A percentile compares a stretch with the other conserved stretches of the same genome.
Conservation (phyloP, 2,113 vertebrate genomes). For the Oreochromis aureus region DNA sequence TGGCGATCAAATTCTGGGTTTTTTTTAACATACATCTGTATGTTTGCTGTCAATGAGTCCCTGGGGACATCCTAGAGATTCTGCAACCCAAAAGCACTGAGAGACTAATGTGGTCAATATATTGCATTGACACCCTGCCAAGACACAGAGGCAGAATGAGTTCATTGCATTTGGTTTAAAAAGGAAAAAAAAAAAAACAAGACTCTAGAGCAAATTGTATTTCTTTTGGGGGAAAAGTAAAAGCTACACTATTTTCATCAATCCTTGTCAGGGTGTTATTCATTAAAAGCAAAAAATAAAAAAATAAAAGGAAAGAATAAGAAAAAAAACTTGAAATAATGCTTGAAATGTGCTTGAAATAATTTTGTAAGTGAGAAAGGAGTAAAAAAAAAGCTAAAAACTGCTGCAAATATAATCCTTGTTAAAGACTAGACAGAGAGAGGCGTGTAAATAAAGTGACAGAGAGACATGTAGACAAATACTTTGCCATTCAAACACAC, state of each 20-base stretch:
- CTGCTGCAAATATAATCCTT: background rate
- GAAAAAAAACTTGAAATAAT: background rate
- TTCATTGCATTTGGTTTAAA: constrained; percentile 5
- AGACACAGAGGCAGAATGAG: constrained; percentile 13
- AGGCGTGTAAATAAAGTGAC: background rate
- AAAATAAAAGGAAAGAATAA: background rate
- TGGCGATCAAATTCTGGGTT: background rate
- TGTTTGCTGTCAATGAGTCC: constrained; percentile 2
- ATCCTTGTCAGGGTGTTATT: background rate
- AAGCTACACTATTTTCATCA: background rate
- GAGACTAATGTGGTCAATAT: constrained; percentile 10
- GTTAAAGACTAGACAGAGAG: background rate
- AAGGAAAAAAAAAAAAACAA: background rate
- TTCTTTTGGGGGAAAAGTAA: background rate
- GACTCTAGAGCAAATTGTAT: background rate
- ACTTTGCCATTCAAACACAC: background rate
- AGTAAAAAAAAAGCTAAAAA: background rate
- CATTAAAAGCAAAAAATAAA: background rate
- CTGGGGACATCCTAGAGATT: background rate
- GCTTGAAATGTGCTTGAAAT: background rate
- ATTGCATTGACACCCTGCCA: constrained; percentile 6
- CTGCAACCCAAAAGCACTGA: background rate
- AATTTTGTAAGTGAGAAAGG: background rate
- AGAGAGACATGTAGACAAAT: background rate
- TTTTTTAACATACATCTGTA: background rate